Evolutionary conservation across 2,888 invertebrate genomes (phyloP), one percentile per base, ranked within the genome.

Genomic region (Hymenopus coronatus): DNA sequence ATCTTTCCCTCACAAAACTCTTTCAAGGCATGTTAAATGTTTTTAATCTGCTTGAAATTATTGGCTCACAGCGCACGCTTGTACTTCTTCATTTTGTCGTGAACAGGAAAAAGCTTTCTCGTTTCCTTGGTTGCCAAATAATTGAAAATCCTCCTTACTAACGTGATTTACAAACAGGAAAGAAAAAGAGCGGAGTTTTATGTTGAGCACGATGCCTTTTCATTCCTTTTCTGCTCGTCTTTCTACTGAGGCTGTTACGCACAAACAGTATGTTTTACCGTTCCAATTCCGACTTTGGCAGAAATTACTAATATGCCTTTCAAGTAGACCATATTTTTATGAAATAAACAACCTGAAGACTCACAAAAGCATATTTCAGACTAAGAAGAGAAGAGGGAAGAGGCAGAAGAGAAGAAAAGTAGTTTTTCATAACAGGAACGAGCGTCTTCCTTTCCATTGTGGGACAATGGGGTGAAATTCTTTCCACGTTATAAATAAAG

Each of bases 261-360:
- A 84, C 84, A 84, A 84, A 84, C 84, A 25, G 12, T 25, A 30
- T 84, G 28, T 84, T 28, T 84, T 84, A 84, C 84, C 33, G 40
- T 30, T 30, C 6, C 25, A 3, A n/a, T 14, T 9, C 30, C 30
- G 28, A 30, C 28, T 30, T 84, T 84, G 30, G 84, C 33, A 33
- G 30, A 84, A 84, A 84, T 84, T 84, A 84, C 84, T 84, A n/a
- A 33, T 84, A 30, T 9, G 28, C 28, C 33, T 70, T 70, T 25
- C 20, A 70, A 70, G 54, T 46, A 46, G 27, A 46, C 28, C 9
- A 8, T 85, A 15, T 0, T 85, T 40, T 85, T 85, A 85, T 85
- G 85, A 85, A 85, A 85, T 85, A 85, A 85, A 85, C 85, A 85
- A 46, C 85, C 85, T 70, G 54, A 70, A 70, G 54, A 70, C 54